Evolutionary conservation across 2,113 vertebrate species (phyloP).

Genomic region (Toxostoma redivivum): DNA sequence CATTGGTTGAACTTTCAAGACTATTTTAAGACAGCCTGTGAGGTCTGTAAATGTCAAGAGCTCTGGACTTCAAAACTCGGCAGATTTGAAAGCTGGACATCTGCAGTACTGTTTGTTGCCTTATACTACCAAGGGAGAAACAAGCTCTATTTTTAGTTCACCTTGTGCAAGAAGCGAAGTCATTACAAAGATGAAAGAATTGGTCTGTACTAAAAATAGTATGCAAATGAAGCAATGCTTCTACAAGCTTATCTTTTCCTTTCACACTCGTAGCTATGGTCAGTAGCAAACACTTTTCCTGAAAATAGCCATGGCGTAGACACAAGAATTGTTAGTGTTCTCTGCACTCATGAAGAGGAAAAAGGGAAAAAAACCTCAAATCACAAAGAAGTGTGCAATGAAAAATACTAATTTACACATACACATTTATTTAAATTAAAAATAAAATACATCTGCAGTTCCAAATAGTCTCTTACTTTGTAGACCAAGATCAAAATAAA

Average conservation of each 20-base stretch:
- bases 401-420: not conserved
- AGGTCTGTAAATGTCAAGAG: conserved; percentile 35
- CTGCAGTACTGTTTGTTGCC: conserved; percentile 28
- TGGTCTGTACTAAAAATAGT: conserved; percentile 51
- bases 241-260: conserved; percentile 36
- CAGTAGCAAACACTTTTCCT: not conserved
- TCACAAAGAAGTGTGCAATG: not conserved
- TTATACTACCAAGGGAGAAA: conserved; percentile 35
- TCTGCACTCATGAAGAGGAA: not conserved
- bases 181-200: conserved; percentile 56
- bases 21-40: conserved; percentile 14
- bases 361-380: not conserved
- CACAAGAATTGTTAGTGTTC: not conserved
- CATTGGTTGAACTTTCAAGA: not conserved
- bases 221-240: conserved; percentile 48
- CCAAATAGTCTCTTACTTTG: not conserved
- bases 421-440: not conserved
- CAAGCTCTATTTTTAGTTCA: conserved; percentile 54
- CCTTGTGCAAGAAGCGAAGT: conserved; percentile 47
- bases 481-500: not conserved
- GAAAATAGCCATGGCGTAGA: not conserved
- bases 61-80: not conserved
- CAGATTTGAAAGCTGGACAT: conserved; percentile 44
- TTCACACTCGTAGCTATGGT: not conserved
- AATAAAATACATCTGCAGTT: not conserved